These are phyloP conservation scores for Caenorhabditis sinica DNA, from an alignment of 2,888 invertebrate genomes.

Conservation along the genomic window DNA sequence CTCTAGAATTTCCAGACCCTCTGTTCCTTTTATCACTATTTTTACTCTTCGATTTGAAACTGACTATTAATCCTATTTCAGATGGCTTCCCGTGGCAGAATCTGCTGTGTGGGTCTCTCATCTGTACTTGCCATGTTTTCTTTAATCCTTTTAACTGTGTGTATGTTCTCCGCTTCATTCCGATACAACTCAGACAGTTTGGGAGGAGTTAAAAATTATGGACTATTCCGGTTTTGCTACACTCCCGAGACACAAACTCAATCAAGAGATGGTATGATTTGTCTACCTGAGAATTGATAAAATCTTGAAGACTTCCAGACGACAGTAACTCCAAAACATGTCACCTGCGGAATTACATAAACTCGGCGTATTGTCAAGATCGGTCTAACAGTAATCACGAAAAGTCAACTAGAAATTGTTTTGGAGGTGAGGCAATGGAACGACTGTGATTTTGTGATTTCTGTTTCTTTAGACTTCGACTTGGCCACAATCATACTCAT, in stretches of 20 bases:
- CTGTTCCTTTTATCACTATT: background rate
- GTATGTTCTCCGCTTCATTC: conserved; percentile 69
- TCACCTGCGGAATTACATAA: conserved; percentile 64
- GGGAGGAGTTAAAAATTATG: conserved; percentile 68
- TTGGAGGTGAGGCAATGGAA: conserved; percentile 53
- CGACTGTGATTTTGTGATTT: background rate
- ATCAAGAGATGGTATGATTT: conserved; percentile 47
- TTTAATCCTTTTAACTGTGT: conserved; percentile 56
- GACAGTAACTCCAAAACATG: conserved; percentile 63
- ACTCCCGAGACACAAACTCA: conserved; percentile 50
- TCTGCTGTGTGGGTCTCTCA: conserved; percentile 56
- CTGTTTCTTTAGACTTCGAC: conserved; percentile 71
- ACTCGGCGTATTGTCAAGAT: conserved; percentile 53
- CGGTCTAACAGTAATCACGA: conserved; percentile 12
- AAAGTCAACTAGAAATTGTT: conserved; percentile 61
- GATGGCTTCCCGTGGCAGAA: conserved; percentile 53
- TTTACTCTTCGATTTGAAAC: background rate
- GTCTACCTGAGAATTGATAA: too few species aligned
- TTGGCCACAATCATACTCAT: conserved; percentile 72
- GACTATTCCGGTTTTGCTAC: conserved; percentile 75
- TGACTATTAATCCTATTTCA: conserved; percentile 16
- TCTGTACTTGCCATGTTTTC: conserved; percentile 51
- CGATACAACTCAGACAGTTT: conserved; percentile 63
- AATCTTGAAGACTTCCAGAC: conserved; percentile 41
- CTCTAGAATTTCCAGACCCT: background rate